A percentile compares a stretch with the other conserved stretches of the same genome.
These are phyloP conservation scores for Hedya salicella DNA, from an alignment of 2,888 invertebrate genomes.

Conservation along the genomic window DNA sequence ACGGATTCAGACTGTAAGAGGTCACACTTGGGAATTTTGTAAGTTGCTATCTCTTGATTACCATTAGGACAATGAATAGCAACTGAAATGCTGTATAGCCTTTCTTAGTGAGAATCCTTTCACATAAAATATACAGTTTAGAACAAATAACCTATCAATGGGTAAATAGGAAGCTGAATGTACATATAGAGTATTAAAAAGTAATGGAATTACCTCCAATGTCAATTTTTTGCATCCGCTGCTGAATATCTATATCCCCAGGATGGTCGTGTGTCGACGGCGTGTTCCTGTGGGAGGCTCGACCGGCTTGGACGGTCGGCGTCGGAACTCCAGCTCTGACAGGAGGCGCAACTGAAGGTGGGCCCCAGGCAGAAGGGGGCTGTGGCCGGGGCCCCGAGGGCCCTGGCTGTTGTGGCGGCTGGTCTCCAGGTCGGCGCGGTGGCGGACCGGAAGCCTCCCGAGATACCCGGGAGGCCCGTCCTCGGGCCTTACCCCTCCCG, in stretches of 20 bases:
- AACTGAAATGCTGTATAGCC: too few species aligned
- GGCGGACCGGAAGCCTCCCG: constrained; percentile 56
- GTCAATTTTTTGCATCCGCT: constrained; percentile 66
- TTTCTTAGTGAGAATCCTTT: too few species aligned
- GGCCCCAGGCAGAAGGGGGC: constrained; percentile 74
- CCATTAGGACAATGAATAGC: too few species aligned
- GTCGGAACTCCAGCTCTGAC: constrained; percentile 69
- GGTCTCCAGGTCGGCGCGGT: constrained; percentile 56
- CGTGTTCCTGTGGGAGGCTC: constrained; percentile 68
- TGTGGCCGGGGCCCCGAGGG: constrained; percentile 66
- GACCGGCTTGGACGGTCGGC: constrained; percentile 61
- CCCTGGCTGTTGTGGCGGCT: constrained; percentile 49
- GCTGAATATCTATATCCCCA: constrained; percentile 73
- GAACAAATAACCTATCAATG: too few species aligned
- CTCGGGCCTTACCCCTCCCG: constrained; percentile 69
- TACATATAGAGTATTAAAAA: too few species aligned
- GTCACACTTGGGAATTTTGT: too few species aligned
- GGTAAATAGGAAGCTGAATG: too few species aligned
- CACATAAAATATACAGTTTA: too few species aligned
- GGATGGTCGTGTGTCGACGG: constrained; percentile 71
- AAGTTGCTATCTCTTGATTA: too few species aligned
- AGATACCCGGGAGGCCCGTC: constrained; percentile 59
- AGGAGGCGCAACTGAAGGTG: constrained; percentile 65
- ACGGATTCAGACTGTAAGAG: too few species aligned
- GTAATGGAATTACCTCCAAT: constrained; percentile 50